Evolutionary conservation across 2,888 invertebrate species (phyloP).

Genomic region (Tricholauxania praeusta): DNA sequence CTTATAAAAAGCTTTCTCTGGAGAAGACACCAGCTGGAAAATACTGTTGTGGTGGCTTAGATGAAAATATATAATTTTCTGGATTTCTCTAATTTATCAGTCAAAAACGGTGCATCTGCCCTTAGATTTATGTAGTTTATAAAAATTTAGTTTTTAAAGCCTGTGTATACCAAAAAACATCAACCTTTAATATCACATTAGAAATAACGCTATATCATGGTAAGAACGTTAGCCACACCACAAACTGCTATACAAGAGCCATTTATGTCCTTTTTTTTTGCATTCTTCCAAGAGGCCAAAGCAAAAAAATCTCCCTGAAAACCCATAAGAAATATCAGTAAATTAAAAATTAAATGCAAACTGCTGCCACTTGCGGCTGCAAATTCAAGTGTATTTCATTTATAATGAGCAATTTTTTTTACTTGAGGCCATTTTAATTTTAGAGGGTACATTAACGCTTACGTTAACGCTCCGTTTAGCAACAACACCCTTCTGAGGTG

Average conservation of each 20-base stretch:
- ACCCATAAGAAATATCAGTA: too few species aligned
- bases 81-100: too few species aligned
- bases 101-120: too few species aligned
- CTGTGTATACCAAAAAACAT: too few species aligned
- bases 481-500: not conserved
- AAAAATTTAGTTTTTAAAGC: too few species aligned
- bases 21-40: too few species aligned
- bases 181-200: too few species aligned
- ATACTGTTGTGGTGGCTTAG: too few species aligned
- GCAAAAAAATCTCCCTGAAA: not conserved
- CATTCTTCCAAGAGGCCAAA: not conserved
- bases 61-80: too few species aligned
- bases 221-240: not conserved
- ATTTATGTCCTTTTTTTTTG: not conserved
- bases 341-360: too few species aligned
- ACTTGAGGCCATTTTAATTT: conserved; percentile 45
- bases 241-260: not conserved
- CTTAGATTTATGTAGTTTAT: too few species aligned
- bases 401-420: conserved; percentile 20
- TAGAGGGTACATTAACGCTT: conserved; percentile 41
- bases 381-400: conserved; percentile 15
- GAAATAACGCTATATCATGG: not conserved
- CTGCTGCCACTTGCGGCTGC: not conserved
- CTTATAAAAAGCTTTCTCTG: too few species aligned
- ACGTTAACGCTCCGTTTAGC: conserved; percentile 43